phyloP scores from a whole-genome alignment of 2,888 invertebrate species.

The Acanthoscelides obtectus region DNA sequence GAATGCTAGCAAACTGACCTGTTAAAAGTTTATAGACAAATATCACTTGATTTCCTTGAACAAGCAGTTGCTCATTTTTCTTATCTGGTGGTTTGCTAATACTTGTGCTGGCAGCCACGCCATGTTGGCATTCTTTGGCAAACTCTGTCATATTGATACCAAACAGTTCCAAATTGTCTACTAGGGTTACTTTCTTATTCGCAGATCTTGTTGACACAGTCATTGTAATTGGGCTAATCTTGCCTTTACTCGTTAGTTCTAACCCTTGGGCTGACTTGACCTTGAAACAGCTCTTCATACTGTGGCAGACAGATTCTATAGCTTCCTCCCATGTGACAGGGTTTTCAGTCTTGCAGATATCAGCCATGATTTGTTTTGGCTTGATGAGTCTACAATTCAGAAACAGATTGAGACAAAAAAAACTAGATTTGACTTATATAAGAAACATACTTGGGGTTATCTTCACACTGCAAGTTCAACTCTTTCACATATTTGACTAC shows the following conservation, averaged over 20 bases:
- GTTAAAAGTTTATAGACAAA: slow-evolving; percentile 42
- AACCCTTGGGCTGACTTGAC: slow-evolving; percentile 53
- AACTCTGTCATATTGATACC: slow-evolving; percentile 78
- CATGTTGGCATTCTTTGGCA: slow-evolving; percentile 76
- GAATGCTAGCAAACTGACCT: slow-evolving; percentile 23
- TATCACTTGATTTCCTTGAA: slow-evolving; percentile 86
- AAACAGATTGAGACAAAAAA: not conserved
- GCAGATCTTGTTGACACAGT: slow-evolving; percentile 72
- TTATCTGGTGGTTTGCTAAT: slow-evolving; percentile 70
- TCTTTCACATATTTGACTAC: slow-evolving; percentile 69
- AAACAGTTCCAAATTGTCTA: slow-evolving; percentile 84
- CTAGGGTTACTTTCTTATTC: slow-evolving; percentile 87
- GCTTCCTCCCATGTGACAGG: slow-evolving; percentile 68
- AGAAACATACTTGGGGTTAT: slow-evolving; percentile 31
- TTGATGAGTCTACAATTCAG: slow-evolving; percentile 48
- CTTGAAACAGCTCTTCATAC: slow-evolving; percentile 70
- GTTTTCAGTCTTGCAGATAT: slow-evolving; percentile 45
- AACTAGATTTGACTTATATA: not conserved
- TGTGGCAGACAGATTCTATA: slow-evolving; percentile 57
- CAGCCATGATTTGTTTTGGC: slow-evolving; percentile 50
- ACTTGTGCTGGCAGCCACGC: slow-evolving; percentile 82
- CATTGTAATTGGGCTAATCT: slow-evolving; percentile 74
- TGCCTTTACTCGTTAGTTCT: slow-evolving; percentile 56
- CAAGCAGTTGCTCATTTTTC: slow-evolving; percentile 69
- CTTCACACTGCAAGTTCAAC: slow-evolving; percentile 53